Evolutionary conservation across 2,113 vertebrate species (phyloP).

Genomic region (Potamarius usumacintae): DNA sequence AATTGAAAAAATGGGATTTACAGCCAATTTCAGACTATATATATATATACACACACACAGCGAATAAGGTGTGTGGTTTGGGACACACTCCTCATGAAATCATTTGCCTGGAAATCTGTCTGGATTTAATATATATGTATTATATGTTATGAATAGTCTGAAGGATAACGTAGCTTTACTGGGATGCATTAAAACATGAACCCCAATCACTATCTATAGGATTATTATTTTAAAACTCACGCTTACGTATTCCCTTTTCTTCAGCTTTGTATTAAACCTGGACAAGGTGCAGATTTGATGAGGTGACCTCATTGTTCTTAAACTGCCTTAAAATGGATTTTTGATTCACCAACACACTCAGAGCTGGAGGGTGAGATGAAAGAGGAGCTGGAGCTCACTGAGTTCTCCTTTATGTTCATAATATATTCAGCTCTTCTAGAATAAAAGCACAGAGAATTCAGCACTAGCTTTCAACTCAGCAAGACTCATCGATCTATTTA

Average conservation of each 20-base stretch:
- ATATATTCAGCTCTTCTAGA: neutral
- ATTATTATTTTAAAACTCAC: neutral
- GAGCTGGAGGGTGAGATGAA: neutral
- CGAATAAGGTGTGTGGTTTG: neutral
- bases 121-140: neutral
- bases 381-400: neutral
- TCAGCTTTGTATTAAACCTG: neutral
- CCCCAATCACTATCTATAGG: neutral
- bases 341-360: neutral
- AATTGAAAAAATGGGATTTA: neutral
- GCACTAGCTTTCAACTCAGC: neutral
- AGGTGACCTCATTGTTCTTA: neutral
- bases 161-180: neutral
- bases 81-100: neutral
- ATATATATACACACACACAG: too few relatives aligned
- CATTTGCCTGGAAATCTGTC: neutral
- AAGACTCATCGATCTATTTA: neutral
- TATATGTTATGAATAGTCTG: neutral
- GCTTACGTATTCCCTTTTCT: neutral
- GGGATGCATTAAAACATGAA: neutral
- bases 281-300: neutral
- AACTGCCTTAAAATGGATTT: conserved; percentile 7
- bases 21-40: neutral
- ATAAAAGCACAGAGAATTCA: conserved; percentile 1
- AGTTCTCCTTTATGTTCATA: neutral